Conservation (phyloP, 2,113 vertebrate genomes). For the Misgurnus anguillicaudatus region DNA sequence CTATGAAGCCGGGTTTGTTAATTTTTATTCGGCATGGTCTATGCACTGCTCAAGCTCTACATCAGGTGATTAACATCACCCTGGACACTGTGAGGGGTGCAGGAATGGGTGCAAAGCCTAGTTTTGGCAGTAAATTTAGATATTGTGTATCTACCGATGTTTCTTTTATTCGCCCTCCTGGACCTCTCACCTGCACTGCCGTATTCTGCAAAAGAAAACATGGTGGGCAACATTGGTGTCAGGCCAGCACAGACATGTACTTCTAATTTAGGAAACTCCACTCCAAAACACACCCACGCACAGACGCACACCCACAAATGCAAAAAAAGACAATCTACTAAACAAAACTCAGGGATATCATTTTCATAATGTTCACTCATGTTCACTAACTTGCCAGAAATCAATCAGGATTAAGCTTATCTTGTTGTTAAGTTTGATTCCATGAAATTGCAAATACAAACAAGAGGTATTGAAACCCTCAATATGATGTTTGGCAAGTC, state of each 20-base stretch:
- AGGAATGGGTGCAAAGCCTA: conserved; percentile 67
- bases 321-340: conserved; percentile 14
- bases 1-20: conserved; percentile 20
- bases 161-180: conserved; percentile 83
- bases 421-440: conserved; percentile 1
- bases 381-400: conserved; percentile 76
- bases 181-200: conserved; percentile 83
- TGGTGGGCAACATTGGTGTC: conserved; percentile 77
- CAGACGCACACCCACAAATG: conserved; percentile 29
- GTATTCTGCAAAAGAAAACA: conserved; percentile 84
- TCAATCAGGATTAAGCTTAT: conserved; percentile 33
- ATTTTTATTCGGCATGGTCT: conserved; percentile 9
- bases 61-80: conserved; percentile 41
- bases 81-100: conserved; percentile 64
- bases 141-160: conserved; percentile 80
- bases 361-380: conserved; percentile 70
- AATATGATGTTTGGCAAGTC: conserved; percentile 72
- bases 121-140: conserved; percentile 60
- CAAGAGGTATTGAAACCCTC: neutral
- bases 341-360: conserved; percentile 56
- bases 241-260: conserved; percentile 78
- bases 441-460: neutral
- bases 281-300: conserved; percentile 38
- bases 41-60: conserved; percentile 31
- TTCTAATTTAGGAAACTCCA: conserved; percentile 62